These are phyloP conservation scores for Dromococcyx pavoninus DNA, from an alignment of 2,797 vertebrate species.

Conservation along the genomic window DNA sequence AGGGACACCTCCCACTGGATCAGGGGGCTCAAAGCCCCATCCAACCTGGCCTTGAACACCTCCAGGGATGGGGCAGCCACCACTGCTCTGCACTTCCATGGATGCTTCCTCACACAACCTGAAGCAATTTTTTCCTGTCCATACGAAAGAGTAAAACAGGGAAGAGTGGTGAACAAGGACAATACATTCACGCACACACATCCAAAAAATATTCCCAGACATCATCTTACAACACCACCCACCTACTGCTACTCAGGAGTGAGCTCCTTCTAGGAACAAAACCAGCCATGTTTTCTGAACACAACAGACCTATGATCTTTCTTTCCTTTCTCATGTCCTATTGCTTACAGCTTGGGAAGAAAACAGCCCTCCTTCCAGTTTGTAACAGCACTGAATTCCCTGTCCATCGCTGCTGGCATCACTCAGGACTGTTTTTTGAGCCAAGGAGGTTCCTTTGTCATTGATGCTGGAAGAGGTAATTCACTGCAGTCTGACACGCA, in stretches of 20 bases:
- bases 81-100: not conserved
- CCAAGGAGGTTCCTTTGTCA: not conserved
- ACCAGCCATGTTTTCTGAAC: not conserved
- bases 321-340: not conserved
- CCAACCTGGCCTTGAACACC: too few relatives aligned
- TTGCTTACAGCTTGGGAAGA: not conserved
- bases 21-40: too few relatives aligned
- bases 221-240: not conserved
- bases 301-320: rapidly evolving
- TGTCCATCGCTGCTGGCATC: not conserved
- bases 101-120: not conserved
- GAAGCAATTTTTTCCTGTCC: not conserved
- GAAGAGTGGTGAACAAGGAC: not conserved
- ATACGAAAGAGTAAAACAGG: not conserved
- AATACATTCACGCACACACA: not conserved
- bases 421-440: not conserved
- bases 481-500: not conserved
- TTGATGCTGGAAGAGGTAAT: not conserved
- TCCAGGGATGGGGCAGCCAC: too few relatives aligned
- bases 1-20: too few relatives aligned
- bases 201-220: not conserved
- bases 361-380: not conserved
- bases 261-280: not conserved
- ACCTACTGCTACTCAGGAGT: not conserved
- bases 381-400: not conserved